These are phyloP conservation scores for Xenentodon cancila DNA, from an alignment of 2,797 vertebrate genomes.

Conservation along the genomic window DNA sequence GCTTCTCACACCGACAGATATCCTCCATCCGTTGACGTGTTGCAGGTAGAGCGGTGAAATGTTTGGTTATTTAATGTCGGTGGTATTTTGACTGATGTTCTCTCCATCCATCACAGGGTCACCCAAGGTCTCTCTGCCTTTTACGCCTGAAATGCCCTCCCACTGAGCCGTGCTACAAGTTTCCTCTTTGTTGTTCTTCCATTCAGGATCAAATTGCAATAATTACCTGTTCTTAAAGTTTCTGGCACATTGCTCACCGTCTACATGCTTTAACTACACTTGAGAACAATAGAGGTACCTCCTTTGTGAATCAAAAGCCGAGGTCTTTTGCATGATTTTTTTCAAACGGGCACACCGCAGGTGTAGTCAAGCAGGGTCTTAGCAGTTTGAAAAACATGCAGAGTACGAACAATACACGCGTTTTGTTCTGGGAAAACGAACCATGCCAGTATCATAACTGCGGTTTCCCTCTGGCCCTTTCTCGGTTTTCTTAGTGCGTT, in stretches of 20 bases:
- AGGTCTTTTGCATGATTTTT: conserved; percentile 18
- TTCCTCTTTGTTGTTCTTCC: conserved; percentile 42
- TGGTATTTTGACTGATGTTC: conserved; percentile 53
- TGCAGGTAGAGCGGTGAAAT: conserved; percentile 39
- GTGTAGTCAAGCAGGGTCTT: conserved; percentile 11
- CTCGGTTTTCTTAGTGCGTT: conserved; percentile 7
- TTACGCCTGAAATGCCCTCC: conserved; percentile 48
- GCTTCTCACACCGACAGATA: conserved; percentile 27
- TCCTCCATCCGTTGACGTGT: conserved; percentile 45
- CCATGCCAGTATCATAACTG: conserved; percentile 7
- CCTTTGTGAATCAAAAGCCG: conserved; percentile 19
- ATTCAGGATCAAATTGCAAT: conserved; percentile 60
- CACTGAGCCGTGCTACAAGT: conserved; percentile 34
- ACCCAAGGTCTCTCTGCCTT: conserved; percentile 44
- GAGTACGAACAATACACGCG: conserved; percentile 1
- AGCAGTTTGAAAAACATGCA: conserved; percentile 17
- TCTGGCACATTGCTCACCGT: conserved; percentile 28
- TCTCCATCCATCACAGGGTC: conserved; percentile 43
- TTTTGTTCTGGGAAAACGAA: conserved; percentile 25
- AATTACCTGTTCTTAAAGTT: conserved; percentile 51
- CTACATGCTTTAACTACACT: conserved; percentile 44
- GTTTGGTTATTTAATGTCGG: conserved; percentile 56
- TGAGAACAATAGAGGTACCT: conserved; percentile 31
- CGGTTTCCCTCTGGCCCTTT: conserved; percentile 10
- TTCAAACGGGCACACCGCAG: conserved; percentile 6